These are phyloP conservation scores for Cepaea nemoralis DNA, from an alignment of 1,140 invertebrate genomes.

Conservation along the genomic window DNA sequence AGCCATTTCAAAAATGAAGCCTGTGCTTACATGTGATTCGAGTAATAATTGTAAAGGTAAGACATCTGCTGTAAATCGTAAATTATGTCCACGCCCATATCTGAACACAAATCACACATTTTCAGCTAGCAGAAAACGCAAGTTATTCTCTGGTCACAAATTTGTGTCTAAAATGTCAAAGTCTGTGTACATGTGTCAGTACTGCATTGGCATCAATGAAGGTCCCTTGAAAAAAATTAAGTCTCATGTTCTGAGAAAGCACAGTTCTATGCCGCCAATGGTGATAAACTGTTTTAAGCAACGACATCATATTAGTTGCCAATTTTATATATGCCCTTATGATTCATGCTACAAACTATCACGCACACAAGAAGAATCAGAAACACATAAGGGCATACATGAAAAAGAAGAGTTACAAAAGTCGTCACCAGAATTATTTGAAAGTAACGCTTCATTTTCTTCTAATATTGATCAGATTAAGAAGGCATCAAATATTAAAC, in stretches of 20 bases:
- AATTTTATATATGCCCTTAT: conserved; percentile 18
- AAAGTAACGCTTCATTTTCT: not conserved
- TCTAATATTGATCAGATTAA: not conserved
- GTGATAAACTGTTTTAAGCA: conserved; percentile 36
- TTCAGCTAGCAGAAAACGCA: not conserved
- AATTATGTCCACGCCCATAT: not conserved
- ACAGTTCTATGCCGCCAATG: not conserved
- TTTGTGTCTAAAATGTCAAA: not conserved
- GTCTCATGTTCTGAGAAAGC: conserved; percentile 17
- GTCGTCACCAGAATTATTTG: not conserved
- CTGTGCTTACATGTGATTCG: not conserved
- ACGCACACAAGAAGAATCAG: not conserved
- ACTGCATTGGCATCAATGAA: conserved; percentile 15
- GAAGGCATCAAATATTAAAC: not conserved
- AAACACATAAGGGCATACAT: conserved; percentile 4
- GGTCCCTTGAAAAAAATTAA: conserved; percentile 28
- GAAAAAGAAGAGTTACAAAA: not conserved
- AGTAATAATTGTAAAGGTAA: not conserved
- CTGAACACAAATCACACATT: not conserved
- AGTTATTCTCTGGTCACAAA: not conserved
- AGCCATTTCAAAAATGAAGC: conserved; percentile 37
- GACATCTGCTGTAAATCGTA: not conserved
- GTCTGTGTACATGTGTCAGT: conserved; percentile 22
- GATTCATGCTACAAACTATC: conserved; percentile 22
- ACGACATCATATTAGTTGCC: not conserved